phyloP scores from a whole-genome alignment of 2,888 invertebrate species.

The Sinodicranocentrus sp. region DNA sequence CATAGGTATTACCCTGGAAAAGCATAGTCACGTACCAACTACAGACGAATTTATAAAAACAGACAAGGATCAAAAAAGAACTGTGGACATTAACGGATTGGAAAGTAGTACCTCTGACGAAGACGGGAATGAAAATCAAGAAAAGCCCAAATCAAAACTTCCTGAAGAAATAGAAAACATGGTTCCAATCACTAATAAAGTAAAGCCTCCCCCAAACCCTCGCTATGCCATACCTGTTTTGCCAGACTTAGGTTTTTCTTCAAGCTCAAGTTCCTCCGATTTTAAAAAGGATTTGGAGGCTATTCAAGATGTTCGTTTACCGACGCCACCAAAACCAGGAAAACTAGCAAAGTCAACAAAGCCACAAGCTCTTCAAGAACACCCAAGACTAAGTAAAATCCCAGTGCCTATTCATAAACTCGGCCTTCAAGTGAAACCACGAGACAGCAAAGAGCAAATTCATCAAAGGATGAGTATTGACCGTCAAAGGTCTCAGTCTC shows the following conservation, averaged over 20 bases:
- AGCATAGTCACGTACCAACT: background rate
- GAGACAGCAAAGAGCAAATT: conserved; percentile 53
- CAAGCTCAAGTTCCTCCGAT: background rate
- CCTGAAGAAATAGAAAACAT: background rate
- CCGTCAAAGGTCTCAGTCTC: conserved; percentile 14
- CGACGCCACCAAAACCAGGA: background rate
- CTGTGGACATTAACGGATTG: background rate
- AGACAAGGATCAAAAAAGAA: background rate
- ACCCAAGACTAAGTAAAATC: conserved; percentile 19
- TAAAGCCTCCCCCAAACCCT: background rate
- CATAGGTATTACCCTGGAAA: conserved; percentile 46
- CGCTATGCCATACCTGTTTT: background rate
- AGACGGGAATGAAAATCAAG: background rate
- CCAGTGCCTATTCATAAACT: conserved; percentile 24
- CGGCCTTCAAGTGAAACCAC: conserved; percentile 22
- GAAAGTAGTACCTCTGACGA: background rate
- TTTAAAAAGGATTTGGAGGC: conserved; percentile 9
- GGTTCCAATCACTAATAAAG: background rate
- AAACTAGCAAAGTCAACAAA: background rate
- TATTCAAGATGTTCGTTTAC: background rate
- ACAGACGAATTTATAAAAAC: conserved; percentile 27
- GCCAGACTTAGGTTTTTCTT: background rate
- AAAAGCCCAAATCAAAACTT: no score
- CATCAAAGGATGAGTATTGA: conserved; percentile 27
- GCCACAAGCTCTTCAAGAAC: no score